phyloP scores from a whole-genome alignment of 2,888 invertebrate genomes.

The Fragum fragum region DNA sequence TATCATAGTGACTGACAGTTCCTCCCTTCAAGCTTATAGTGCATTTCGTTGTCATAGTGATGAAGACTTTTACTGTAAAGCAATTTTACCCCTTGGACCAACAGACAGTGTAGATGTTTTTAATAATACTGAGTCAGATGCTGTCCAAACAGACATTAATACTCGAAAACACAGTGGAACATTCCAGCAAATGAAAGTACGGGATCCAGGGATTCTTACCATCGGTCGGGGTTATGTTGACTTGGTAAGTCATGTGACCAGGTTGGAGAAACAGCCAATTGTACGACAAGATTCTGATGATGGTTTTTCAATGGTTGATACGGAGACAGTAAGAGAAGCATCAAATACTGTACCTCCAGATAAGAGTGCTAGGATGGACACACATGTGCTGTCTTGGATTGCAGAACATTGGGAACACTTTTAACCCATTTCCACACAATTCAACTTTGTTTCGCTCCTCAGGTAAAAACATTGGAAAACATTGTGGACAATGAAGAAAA shows the following conservation, averaged over 20 bases:
- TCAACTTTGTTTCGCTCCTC: too few relatives aligned
- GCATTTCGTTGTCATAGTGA: slow-evolving; percentile 91
- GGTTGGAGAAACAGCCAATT: slow-evolving; percentile 37
- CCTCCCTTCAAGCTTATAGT: slow-evolving; percentile 94
- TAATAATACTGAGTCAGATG: not conserved
- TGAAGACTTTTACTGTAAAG: slow-evolving; percentile 78
- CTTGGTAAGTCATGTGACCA: slow-evolving; percentile 63
- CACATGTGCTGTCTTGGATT: slow-evolving; percentile 78
- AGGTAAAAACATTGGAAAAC: too few relatives aligned
- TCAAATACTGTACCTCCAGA: slow-evolving; percentile 30
- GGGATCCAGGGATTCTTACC: slow-evolving; percentile 72
- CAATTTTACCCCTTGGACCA: slow-evolving; percentile 74
- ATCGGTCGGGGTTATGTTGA: slow-evolving; percentile 79
- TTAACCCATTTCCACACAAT: too few relatives aligned
- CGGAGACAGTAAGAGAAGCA: slow-evolving; percentile 32
- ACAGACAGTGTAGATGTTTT: not conserved
- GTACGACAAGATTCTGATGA: slow-evolving; percentile 41
- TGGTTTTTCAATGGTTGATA: slow-evolving; percentile 36
- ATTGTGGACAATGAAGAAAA: too few relatives aligned
- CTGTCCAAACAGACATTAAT: slow-evolving; percentile 1
- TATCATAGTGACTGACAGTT: slow-evolving; percentile 94
- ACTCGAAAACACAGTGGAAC: not conserved
- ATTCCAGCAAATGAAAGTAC: slow-evolving; percentile 1
- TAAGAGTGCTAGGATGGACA: slow-evolving; percentile 58
- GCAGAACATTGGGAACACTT: slow-evolving; percentile 79